Conservation (phyloP, 2,797 vertebrate genomes). For the Manis pentadactyla region DNA sequence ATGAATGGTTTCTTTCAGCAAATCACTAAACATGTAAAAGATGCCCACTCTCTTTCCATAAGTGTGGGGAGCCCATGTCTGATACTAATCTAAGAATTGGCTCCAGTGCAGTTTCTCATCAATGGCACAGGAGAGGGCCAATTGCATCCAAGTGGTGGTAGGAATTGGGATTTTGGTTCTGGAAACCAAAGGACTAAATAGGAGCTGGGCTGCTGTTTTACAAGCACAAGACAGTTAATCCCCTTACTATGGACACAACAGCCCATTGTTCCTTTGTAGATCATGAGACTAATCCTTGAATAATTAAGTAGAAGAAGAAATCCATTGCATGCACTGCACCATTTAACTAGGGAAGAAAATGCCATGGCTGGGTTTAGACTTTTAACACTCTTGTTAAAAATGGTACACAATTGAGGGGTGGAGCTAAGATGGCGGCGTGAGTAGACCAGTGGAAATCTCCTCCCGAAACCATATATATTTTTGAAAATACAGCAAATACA, state of each 20-base stretch:
- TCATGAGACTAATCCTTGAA: conserved; percentile 55
- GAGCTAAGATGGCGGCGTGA: no score
- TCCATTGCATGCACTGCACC: background rate
- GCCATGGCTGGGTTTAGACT: background rate
- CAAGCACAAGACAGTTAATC: conserved; percentile 72
- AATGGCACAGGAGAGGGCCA: background rate
- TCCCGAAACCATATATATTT: no score
- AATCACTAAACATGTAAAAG: background rate
- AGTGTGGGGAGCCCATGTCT: background rate
- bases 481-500: no score
- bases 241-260: conserved; percentile 61
- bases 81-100: background rate
- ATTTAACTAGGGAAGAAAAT: background rate
- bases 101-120: conserved; percentile 6
- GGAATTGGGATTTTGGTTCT: conserved; percentile 72
- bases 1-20: background rate
- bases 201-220: conserved; percentile 16
- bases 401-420: no score
- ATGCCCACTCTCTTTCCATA: background rate
- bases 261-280: conserved; percentile 45
- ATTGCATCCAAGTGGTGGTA: background rate
- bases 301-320: conserved; percentile 33
- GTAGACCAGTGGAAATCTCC: no score
- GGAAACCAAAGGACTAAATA: conserved; percentile 56
- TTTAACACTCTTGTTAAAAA: no score